phyloP scores from a whole-genome alignment of 2,888 invertebrate genomes.

The Coenonympha arcania region DNA sequence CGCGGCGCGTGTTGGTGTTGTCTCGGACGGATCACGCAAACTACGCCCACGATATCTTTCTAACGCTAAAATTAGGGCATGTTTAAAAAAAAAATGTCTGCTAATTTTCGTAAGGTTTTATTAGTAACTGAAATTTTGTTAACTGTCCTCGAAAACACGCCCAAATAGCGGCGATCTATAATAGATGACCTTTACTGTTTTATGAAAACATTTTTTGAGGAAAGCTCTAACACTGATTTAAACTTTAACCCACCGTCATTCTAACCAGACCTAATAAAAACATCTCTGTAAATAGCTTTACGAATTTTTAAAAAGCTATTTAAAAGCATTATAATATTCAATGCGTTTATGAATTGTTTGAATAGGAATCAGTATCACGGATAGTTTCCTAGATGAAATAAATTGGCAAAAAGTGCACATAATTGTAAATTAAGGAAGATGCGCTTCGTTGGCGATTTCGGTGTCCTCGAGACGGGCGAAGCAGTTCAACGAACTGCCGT shows the following conservation, averaged over 20 bases:
- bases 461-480: conserved; percentile 55
- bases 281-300: too few species aligned
- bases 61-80: conserved; percentile 9
- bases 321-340: too few species aligned
- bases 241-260: too few species aligned
- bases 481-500: conserved; percentile 63
- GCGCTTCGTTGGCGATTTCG: conserved; percentile 63
- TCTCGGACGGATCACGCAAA: conserved; percentile 8
- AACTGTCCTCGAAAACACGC: background rate
- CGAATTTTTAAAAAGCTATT: too few species aligned
- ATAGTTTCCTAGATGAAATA: background rate
- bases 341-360: background rate
- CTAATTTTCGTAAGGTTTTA: background rate
- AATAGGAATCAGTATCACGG: background rate
- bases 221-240: too few species aligned
- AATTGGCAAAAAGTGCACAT: conserved; percentile 12
- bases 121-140: too few species aligned
- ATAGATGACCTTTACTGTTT: too few species aligned
- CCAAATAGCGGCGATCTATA: background rate
- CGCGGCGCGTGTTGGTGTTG: conserved; percentile 10
- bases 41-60: conserved; percentile 6
- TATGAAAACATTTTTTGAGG: too few species aligned
- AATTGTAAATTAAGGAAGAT: conserved; percentile 43
- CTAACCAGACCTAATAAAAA: too few species aligned
- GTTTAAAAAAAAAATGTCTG: background rate